Evolutionary conservation across 1,140 invertebrate genomes (phyloP), one percentile per base, ranked within the genome.

Genomic region (Cherax quadricarinatus): DNA sequence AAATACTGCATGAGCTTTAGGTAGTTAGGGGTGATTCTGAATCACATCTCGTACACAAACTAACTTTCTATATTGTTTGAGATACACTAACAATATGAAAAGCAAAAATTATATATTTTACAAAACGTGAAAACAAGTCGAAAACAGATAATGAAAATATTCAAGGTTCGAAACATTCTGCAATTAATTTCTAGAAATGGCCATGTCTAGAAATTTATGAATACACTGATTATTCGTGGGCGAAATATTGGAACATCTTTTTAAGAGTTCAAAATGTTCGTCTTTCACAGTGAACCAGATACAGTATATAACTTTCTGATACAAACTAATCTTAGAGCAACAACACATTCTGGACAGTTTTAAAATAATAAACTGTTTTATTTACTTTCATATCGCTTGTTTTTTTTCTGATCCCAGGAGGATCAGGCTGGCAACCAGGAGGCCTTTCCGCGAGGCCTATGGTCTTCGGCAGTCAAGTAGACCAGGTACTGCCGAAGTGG

Each of bases 81-180:
- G 24, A 75, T 21, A 24, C 6, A 75, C 0, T 21, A 30, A 75
- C n/a, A 12, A 75, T 75, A 75, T 66, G 62, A 66, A 66, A 60
- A 16, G 9, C 57, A 60, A 10, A n/a, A 18, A 21, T 66, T 70
- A 18, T n/a, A 70, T 21, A 70, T 70, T 18, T 24, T 9, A 75
- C 2, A 75, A 5, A 30, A 5, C 4, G 9, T 75, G 21, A 30
- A 30, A 21, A 30, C n/a, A 30, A 75, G 2, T 30, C 9, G 9
- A 75, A 75, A 41, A 9, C 16, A 30, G 21, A 21, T 75, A 70
- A 1, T n/a, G 9, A 9, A 9, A 75, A 30, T 30, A 1, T 30
- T 75, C 70, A 75, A 30, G 70, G 70, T 75, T 75, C n/a, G 30
- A 75, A 75, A 75, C 24, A 75, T 75, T 41, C 24, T 75, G 21